Base-by-base conservation (phyloP, 2,113 vertebrate species). In the Sylvilagus bachmani region DNA sequence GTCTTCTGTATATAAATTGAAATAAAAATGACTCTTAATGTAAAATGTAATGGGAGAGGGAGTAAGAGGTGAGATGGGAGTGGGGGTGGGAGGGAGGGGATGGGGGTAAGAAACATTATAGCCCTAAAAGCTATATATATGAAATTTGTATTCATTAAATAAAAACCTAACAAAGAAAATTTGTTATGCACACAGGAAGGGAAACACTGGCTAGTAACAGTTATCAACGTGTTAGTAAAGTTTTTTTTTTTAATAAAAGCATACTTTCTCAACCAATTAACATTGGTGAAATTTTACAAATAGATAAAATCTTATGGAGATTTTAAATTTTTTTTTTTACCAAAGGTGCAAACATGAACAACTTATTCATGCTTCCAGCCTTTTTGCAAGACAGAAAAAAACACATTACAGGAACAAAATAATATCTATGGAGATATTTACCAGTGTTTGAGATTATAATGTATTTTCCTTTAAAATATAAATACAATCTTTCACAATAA, bases 361-460 rank as follows among this genome's bases (percentile, higher is more conserved):
- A 73, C 6, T 78, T 86, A 89, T 69, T 33, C 16, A 51, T 29
- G 8, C 25, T 92, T 55, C 25, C 62, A 13, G 29, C 11, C 33
- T n/a, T 87, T 83, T 81, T 89, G 36, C 66, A 95, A 82, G 61
- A 69, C 55, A 19, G 8, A 70, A 90, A 78, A 78, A 74, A 91
- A 88, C 29, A 66, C 4, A 55, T 0, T 51, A 1, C 51, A 25
- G 16, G 58, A 17, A 86, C 70, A 77, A 55, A 27, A 73, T 33
- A 27, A 73, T 33, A 4, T 7, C 3, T 71, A 53, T 2, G 8
- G 6, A 70, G 17, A 55, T 53, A 87, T 61, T 89, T 49, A 79
- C 10, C 25, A 66, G 25, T 78, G 61, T 51, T 10, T 27, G 3
- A 38, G 12, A 64, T 83, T 25, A 66, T 16, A 29, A 8, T 51